phyloP scores from a whole-genome alignment of 2,797 vertebrate species.

The Acipenser oxyrinchus region DNA sequence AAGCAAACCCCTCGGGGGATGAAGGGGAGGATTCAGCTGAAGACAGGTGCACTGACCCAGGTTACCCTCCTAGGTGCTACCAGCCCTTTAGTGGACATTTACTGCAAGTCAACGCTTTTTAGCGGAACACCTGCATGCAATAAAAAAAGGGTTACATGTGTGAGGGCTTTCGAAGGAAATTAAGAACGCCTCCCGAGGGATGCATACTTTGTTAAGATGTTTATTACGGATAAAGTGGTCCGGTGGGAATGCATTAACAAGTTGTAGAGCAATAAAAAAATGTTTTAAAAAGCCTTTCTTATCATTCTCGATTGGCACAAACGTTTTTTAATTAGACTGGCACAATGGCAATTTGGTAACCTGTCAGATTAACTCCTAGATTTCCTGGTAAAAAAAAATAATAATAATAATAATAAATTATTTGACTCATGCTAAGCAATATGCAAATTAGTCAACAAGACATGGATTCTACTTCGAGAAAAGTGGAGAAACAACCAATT shows the following conservation, averaged over 20 bases:
- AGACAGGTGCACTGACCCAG: slow-evolving; percentile 89
- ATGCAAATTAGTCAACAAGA: too few species aligned
- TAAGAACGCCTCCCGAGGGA: slow-evolving; percentile 83
- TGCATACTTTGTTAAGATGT: slow-evolving; percentile 91
- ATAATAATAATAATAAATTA: too few species aligned
- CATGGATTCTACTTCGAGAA: too few species aligned
- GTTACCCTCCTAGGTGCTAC: slow-evolving; percentile 78
- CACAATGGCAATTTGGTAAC: too few species aligned
- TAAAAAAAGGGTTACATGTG: slow-evolving; percentile 79
- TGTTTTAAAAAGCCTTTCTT: slow-evolving; percentile 59
- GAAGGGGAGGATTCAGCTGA: slow-evolving; percentile 41
- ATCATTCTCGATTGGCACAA: slow-evolving; percentile 70
- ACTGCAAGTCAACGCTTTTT: slow-evolving; percentile 80
- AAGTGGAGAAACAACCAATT: too few species aligned
- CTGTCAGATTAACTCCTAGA: too few species aligned
- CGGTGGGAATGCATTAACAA: slow-evolving; percentile 89
- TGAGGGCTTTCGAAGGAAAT: slow-evolving; percentile 81
- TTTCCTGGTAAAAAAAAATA: too few species aligned
- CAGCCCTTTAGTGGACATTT: slow-evolving; percentile 93
- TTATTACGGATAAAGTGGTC: slow-evolving; percentile 97
- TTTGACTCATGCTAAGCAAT: too few species aligned
- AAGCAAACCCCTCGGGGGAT: slow-evolving; percentile 24
- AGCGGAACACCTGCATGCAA: slow-evolving; percentile 91
- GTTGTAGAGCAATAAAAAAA: slow-evolving; percentile 82
- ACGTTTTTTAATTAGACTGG: slow-evolving; percentile 14